phyloP scores from a whole-genome alignment of 2,797 vertebrate species.

The Gambusia yucatana region DNA sequence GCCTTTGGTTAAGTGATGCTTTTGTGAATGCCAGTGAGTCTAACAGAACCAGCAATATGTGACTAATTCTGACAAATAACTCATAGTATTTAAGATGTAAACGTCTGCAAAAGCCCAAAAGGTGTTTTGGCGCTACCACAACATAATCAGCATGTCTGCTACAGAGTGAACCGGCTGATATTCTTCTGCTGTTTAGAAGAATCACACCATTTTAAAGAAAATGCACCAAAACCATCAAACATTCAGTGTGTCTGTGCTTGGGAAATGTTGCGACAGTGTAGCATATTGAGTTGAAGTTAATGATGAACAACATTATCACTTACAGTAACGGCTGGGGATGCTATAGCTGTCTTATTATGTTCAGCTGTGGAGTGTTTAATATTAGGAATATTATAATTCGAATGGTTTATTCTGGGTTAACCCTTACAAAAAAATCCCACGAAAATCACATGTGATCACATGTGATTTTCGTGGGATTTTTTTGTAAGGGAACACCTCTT shows the following conservation, averaged over 20 bases:
- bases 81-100: conserved; percentile 1
- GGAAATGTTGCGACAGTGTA: neutral
- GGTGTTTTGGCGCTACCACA: neutral
- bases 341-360: neutral
- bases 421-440: too few relatives aligned
- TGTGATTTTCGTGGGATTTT: too few relatives aligned
- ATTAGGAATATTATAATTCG: neutral
- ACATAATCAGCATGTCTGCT: neutral
- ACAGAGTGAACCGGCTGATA: neutral
- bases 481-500: too few relatives aligned
- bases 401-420: neutral
- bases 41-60: neutral
- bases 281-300: neutral
- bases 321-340: neutral
- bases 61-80: neutral
- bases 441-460: too few relatives aligned
- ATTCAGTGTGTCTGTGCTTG: neutral
- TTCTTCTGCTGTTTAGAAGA: too few relatives aligned
- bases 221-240: neutral
- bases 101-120: neutral
- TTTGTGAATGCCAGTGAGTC: conserved; percentile 1
- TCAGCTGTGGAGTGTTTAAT: neutral
- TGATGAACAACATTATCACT: neutral
- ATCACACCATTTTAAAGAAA: neutral
- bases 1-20: conserved; percentile 4